A percentile compares a stretch with the other conserved stretches of the same genome.
Evolutionary conservation across 2,888 invertebrate genomes (phyloP).

Genomic region (Acleris holmiana): DNA sequence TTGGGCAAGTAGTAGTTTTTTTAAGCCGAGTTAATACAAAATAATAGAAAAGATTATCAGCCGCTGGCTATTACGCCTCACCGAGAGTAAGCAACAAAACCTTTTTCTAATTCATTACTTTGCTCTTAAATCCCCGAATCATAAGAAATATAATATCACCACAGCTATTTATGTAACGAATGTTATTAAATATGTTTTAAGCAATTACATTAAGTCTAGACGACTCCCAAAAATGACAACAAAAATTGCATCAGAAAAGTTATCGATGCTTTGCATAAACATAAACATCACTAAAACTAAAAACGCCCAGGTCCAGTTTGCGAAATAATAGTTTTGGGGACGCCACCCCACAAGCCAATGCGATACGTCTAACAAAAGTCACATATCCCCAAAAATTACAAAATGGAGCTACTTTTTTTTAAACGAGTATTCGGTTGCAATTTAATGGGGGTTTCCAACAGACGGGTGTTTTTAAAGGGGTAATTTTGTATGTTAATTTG

Average conservation of each 20-base stretch:
- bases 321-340: constrained; percentile 36
- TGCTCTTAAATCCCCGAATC: too few relatives aligned
- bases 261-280: background rate
- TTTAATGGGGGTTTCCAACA: constrained; percentile 65
- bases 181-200: too few relatives aligned
- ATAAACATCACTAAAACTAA: constrained; percentile 47
- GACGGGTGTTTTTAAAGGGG: constrained; percentile 53
- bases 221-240: background rate
- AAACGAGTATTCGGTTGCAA: constrained; percentile 70
- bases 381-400: constrained; percentile 59
- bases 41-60: too few relatives aligned
- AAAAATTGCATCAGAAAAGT: background rate
- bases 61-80: too few relatives aligned
- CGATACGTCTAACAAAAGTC: constrained; percentile 70
- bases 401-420: constrained; percentile 51
- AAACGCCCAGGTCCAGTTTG: constrained; percentile 48
- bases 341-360: constrained; percentile 45
- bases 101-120: too few relatives aligned
- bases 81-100: too few relatives aligned
- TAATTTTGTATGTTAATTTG: constrained; percentile 59
- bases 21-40: too few relatives aligned
- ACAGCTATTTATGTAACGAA: too few relatives aligned
- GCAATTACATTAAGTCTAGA: too few relatives aligned
- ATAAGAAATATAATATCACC: too few relatives aligned
- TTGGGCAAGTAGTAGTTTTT: too few relatives aligned